Evolutionary conservation across 92 coral and sea anemone species (phyloP).

Genomic region (Scolanthus callimorphus): DNA sequence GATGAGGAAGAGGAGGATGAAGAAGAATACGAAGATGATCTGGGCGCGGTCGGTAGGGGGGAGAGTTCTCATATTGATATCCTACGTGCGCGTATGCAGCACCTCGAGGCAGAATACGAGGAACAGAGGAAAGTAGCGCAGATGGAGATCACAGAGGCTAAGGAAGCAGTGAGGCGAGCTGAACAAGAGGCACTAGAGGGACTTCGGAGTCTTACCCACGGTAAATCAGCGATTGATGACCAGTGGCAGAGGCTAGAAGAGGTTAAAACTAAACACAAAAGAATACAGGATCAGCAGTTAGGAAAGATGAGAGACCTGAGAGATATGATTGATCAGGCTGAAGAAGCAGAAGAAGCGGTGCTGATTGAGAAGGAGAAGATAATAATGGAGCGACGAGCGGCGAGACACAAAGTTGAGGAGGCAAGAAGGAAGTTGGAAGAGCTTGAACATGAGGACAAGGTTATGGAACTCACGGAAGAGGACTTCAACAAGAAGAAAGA

Average conservation of each 20-base stretch:
- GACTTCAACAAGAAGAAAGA: constrained; percentile 96
- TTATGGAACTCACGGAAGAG: constrained; percentile 82
- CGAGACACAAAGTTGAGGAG: constrained; percentile 95
- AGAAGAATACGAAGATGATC: constrained; percentile 23
- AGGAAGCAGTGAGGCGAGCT: constrained; percentile 80
- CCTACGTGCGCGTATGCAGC: constrained; percentile 72
- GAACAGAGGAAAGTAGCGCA: constrained; percentile 81
- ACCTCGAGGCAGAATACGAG: constrained; percentile 86
- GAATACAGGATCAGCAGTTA: constrained; percentile 79
- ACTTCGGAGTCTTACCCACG: constrained; percentile 87
- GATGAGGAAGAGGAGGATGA: constrained; percentile 24
- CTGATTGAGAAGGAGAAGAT: constrained; percentile 92
- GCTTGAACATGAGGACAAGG: constrained; percentile 80
- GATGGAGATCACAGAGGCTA: constrained; percentile 81
- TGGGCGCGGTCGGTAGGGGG: constrained; percentile 28
- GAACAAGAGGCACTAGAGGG: constrained; percentile 95
- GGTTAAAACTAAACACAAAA: constrained; percentile 88
- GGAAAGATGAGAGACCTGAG: constrained; percentile 83
- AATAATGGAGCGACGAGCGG: constrained; percentile 95
- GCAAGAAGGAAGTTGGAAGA: constrained; percentile 90
- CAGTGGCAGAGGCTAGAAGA: constrained; percentile 88
- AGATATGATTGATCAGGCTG: constrained; percentile 88
- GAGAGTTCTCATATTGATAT: constrained; percentile 81
- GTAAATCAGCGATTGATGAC: constrained; percentile 91
- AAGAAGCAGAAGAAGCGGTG: constrained; percentile 90